A percentile compares a stretch with the other conserved stretches of the same genome.
Evolutionary conservation across 2,888 invertebrate genomes (phyloP).

Genomic region (Ceramica pisi): DNA sequence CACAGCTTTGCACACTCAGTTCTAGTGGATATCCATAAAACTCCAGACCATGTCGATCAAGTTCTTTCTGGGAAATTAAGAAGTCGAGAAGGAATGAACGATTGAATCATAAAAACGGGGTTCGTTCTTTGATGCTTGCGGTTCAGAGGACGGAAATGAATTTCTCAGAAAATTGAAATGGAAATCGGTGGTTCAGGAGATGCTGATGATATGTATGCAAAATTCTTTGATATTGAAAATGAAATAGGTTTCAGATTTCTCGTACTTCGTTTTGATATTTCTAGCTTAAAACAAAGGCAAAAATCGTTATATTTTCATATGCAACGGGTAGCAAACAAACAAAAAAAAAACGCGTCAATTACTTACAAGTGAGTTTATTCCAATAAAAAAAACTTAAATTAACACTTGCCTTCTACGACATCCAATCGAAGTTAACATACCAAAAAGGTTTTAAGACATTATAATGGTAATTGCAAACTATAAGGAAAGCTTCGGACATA

Average conservation of each 20-base stretch:
- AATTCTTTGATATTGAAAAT: conserved; percentile 45
- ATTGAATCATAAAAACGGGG: conserved; percentile 13
- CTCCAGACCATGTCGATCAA: conserved; percentile 5
- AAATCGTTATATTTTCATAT: not conserved
- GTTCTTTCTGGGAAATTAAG: not conserved
- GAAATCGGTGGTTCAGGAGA: conserved; percentile 22
- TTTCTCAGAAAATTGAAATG: conserved; percentile 45
- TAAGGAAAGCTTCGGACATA: conserved; percentile 43
- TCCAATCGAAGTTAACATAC: conserved; percentile 45
- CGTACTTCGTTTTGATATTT: conserved; percentile 3
- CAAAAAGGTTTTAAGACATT: conserved; percentile 48
- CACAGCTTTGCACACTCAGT: not conserved
- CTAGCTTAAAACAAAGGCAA: not conserved
- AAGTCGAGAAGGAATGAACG: conserved; percentile 4
- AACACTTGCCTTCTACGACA: conserved; percentile 29
- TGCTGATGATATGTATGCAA: conserved; percentile 31
- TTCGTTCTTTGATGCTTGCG: conserved; percentile 24
- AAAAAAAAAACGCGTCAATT: conserved; percentile 28
- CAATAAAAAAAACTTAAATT: conserved; percentile 26
- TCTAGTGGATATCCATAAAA: not conserved
- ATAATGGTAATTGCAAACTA: conserved; percentile 50
- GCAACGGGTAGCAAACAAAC: not conserved
- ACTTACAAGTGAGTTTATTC: conserved; percentile 37
- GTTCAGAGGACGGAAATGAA: conserved; percentile 8
- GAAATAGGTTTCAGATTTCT: conserved; percentile 3